Percentiles rank a stretch among this genome's conserved stretches.
Evolutionary conservation across 2,888 invertebrate species (phyloP).

Genomic region (Chymomyza procnemis): DNA sequence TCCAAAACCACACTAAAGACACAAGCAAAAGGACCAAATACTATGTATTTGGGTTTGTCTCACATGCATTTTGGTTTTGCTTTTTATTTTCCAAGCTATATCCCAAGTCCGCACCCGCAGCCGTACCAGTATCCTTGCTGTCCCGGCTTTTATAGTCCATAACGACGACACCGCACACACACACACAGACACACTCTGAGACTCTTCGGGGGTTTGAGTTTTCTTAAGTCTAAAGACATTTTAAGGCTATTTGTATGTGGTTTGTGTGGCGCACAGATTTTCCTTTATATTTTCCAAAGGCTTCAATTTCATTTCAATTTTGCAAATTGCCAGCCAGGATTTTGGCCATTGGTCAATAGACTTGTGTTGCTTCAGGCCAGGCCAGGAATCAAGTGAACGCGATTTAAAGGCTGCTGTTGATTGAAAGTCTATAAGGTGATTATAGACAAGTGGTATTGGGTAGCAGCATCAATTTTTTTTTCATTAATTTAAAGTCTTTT

Average conservation of each 20-base stretch:
- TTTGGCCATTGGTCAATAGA: slow-evolving; percentile 23
- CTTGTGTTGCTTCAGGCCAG: slow-evolving; percentile 1
- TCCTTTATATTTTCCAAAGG: slow-evolving; percentile 62
- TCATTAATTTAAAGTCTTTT: too few relatives aligned
- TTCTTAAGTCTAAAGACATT: slow-evolving; percentile 56
- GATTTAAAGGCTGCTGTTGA: neutral
- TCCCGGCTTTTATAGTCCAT: slow-evolving; percentile 63
- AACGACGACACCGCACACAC: slow-evolving; percentile 59
- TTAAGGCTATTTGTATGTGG: slow-evolving; percentile 58
- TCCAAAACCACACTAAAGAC: slow-evolving; percentile 73
- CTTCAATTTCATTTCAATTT: slow-evolving; percentile 67
- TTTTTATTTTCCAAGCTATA: slow-evolving; percentile 16
- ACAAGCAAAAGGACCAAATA: slow-evolving; percentile 54
- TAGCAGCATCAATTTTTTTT: too few relatives aligned
- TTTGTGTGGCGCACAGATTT: slow-evolving; percentile 47
- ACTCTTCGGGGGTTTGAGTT: slow-evolving; percentile 23
- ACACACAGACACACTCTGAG: slow-evolving; percentile 10
- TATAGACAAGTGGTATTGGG: too few relatives aligned
- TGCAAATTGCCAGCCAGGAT: slow-evolving; percentile 42
- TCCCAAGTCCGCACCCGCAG: neutral
- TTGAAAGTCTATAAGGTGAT: too few relatives aligned
- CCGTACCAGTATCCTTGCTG: neutral
- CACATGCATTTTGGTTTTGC: slow-evolving; percentile 33
- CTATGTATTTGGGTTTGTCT: slow-evolving; percentile 44
- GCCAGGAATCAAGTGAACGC: slow-evolving; percentile 39